These are phyloP conservation scores for Archips crataeganus DNA, from an alignment of 2,888 invertebrate genomes.

Conservation along the genomic window DNA sequence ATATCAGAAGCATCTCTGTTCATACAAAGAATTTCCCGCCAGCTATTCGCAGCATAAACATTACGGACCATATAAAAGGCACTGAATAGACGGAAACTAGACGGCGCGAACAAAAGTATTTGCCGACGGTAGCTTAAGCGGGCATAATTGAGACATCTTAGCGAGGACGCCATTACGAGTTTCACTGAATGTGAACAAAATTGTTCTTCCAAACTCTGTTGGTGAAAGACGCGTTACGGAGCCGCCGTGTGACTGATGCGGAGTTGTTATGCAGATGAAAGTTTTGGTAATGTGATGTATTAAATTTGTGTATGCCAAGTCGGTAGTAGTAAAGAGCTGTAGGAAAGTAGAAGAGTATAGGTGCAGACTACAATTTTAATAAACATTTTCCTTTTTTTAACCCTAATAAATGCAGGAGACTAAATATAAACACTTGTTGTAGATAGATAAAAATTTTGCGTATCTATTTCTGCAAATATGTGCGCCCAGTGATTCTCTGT, in stretches of 20 bases:
- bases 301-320: neutral
- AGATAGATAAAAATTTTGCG: too few species aligned
- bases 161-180: conserved; percentile 56
- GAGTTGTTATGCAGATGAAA: conserved; percentile 18
- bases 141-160: conserved; percentile 64
- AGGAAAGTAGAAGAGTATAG: neutral
- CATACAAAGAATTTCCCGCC: conserved; percentile 12
- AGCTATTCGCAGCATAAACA: conserved; percentile 32
- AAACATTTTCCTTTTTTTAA: too few species aligned
- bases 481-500: too few species aligned
- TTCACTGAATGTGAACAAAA: conserved; percentile 55
- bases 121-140: conserved; percentile 50
- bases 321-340: neutral
- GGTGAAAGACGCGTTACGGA: conserved; percentile 26
- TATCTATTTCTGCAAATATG: too few species aligned
- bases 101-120: conserved; percentile 56
- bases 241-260: conserved; percentile 11
- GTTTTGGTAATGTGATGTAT: conserved; percentile 31
- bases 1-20: conserved; percentile 10
- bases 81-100: conserved; percentile 46
- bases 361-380: too few species aligned
- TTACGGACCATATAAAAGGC: conserved; percentile 35
- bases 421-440: too few species aligned
- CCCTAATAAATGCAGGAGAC: too few species aligned
- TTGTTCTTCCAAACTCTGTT: conserved; percentile 51